Conservation (phyloP, 2,888 invertebrate genomes). For the Chironomus riparius region DNA sequence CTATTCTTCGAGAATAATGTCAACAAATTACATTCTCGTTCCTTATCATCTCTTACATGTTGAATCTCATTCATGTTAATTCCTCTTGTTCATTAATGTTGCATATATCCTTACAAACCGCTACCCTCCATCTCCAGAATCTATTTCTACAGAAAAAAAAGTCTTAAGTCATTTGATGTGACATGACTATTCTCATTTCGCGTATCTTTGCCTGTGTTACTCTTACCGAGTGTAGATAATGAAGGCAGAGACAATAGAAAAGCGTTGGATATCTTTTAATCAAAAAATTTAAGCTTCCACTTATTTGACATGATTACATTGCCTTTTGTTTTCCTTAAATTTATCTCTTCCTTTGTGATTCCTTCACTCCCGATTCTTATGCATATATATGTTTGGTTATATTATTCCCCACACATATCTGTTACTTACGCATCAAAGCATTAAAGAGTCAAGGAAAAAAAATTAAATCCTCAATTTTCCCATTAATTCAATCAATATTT, state of each 20-base stretch:
- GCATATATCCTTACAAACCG: too few species aligned
- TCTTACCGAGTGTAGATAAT: background rate
- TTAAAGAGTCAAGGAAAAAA: background rate
- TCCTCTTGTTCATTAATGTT: background rate
- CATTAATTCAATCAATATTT: background rate
- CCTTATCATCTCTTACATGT: slow-evolving; percentile 3
- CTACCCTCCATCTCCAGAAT: too few species aligned
- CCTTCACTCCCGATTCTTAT: too few species aligned
- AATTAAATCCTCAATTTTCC: background rate
- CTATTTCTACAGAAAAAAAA: too few species aligned
- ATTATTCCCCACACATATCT: too few species aligned
- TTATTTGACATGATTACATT: background rate
- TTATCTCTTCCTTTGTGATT: background rate
- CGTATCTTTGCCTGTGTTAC: background rate
- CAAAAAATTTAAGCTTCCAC: background rate
- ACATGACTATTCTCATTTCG: background rate
- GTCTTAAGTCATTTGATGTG: background rate
- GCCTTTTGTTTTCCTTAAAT: background rate
- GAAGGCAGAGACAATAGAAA: slow-evolving; percentile 17
- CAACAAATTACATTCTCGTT: background rate
- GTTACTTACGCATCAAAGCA: too few species aligned
- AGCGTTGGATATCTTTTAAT: slow-evolving; percentile 4
- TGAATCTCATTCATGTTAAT: slow-evolving; percentile 6
- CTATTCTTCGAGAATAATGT: too few species aligned
- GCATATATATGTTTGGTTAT: too few species aligned